phyloP scores from a whole-genome alignment of 2,888 invertebrate species.

The Pristionchus japonicus region DNA sequence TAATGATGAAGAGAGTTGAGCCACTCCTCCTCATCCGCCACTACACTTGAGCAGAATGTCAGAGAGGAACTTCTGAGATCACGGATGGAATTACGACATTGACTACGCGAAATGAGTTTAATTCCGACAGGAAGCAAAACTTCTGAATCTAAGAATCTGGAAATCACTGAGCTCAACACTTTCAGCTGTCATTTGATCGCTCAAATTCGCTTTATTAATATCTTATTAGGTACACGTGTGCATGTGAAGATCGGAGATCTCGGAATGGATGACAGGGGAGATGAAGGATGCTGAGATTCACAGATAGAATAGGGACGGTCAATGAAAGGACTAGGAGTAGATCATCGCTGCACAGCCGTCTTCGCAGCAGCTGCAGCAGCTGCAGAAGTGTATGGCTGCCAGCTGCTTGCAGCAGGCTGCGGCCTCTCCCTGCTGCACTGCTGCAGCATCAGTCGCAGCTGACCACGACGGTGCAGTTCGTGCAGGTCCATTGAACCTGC shows the following conservation, averaged over 20 bases:
- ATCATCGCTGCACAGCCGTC: background rate
- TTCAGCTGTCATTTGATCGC: too few species aligned
- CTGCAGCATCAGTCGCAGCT: conserved; percentile 67
- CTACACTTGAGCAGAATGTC: too few species aligned
- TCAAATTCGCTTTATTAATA: too few species aligned
- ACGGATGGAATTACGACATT: too few species aligned
- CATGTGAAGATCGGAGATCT: background rate
- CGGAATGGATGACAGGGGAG: background rate
- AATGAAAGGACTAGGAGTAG: too few species aligned
- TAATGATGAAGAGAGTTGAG: too few species aligned
- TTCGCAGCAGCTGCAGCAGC: background rate
- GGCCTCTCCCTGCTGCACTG: conserved; percentile 50
- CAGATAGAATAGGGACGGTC: background rate
- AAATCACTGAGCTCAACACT: too few species aligned
- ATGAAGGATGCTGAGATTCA: background rate
- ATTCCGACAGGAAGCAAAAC: too few species aligned
- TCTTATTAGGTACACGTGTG: conserved; percentile 22
- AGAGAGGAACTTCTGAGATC: too few species aligned
- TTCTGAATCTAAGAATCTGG: too few species aligned
- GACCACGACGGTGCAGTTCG: conserved; percentile 70
- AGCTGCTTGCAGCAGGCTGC: background rate
- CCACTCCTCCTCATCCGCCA: too few species aligned
- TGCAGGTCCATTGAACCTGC: conserved; percentile 70
- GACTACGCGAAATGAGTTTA: too few species aligned
- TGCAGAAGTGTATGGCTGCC: background rate